Percentiles rank a stretch among this genome's conserved stretches.
These are phyloP conservation scores for Pentalonia nigronervosa DNA, from an alignment of 1,140 invertebrate species.

Conservation along the genomic window DNA sequence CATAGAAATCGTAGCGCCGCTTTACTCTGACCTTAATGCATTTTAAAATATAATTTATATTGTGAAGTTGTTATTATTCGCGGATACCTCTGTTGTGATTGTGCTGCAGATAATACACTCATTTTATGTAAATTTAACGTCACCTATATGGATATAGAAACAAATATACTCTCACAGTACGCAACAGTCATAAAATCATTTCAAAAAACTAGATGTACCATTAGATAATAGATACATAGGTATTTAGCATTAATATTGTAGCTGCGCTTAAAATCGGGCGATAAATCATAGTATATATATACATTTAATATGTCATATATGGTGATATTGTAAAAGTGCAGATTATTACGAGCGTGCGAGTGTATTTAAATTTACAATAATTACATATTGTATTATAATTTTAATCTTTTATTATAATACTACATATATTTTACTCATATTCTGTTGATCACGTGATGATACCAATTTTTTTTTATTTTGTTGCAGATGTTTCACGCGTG, in stretches of 20 bases:
- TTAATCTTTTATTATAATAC: neutral
- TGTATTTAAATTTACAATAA: neutral
- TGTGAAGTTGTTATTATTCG: neutral
- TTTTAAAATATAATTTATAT: neutral
- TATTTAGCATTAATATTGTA: neutral
- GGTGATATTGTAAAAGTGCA: neutral
- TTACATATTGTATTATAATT: neutral
- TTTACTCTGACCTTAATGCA: neutral
- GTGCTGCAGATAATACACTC: neutral
- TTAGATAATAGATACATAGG: neutral
- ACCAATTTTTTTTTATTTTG: neutral
- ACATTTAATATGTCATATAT: neutral
- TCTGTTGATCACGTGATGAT: neutral
- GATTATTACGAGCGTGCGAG: neutral
- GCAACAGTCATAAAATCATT: neutral
- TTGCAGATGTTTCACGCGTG: neutral
- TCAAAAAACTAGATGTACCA: neutral
- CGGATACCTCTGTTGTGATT: neutral
- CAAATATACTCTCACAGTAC: neutral
- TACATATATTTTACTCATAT: neutral
- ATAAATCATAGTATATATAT: neutral
- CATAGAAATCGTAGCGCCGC: neutral
- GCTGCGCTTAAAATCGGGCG: neutral
- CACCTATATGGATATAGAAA: neutral
- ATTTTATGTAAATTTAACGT: conserved; percentile 17